Conservation (phyloP, 2,797 vertebrate genomes). For the Falco rusticolus region DNA sequence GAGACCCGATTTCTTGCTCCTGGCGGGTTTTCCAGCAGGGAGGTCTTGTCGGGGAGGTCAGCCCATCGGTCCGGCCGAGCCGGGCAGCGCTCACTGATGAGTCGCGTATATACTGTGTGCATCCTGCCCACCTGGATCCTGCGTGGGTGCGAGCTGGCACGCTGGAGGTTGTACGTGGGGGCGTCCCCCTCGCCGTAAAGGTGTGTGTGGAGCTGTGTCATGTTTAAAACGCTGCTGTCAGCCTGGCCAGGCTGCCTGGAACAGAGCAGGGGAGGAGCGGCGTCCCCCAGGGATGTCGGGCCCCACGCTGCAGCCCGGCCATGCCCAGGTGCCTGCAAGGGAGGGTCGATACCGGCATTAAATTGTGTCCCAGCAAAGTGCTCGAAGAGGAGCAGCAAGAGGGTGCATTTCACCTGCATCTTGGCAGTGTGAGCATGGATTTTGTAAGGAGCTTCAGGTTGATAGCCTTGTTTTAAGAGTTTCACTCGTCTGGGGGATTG, state of each 20-base stretch:
- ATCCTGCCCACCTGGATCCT: fast-evolving
- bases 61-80: fast-evolving
- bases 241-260: neutral
- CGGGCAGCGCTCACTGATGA: fast-evolving
- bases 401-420: fast-evolving
- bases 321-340: fast-evolving
- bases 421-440: fast-evolving
- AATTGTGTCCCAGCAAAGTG: fast-evolving
- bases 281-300: fast-evolving
- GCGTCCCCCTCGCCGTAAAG: fast-evolving
- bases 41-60: neutral
- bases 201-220: fast-evolving
- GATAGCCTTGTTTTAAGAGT: neutral
- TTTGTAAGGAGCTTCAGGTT: neutral
- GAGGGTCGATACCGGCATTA: fast-evolving
- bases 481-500: fast-evolving
- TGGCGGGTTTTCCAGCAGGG: fast-evolving
- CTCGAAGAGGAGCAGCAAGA: neutral
- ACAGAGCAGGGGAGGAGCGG: neutral
- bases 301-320: neutral
- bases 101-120: fast-evolving
- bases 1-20: neutral
- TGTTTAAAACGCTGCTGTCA: fast-evolving
- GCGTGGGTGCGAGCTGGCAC: fast-evolving
- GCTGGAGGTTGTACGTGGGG: fast-evolving